Evolutionary conservation across 2,888 invertebrate species (phyloP), one percentile per base, ranked within the genome.

Genomic region (Euphydryas editha): DNA sequence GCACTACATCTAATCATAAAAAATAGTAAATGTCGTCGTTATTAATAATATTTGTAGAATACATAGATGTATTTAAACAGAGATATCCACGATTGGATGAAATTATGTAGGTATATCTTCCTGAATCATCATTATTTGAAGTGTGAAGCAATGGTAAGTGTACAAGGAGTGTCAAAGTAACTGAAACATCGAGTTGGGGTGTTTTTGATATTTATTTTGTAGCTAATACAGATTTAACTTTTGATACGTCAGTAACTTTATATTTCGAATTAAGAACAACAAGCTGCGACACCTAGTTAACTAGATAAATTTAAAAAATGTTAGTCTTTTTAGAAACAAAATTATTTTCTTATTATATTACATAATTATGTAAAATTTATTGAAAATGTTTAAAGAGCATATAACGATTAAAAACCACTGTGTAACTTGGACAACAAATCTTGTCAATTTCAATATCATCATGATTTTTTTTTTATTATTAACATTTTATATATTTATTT

Each of bases 81-180:
- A 83, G 74, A 87, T 78, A 86, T 87, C 86, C 85, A 88, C 79
- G 86, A 86, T 67, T 62, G 86, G 87, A 87, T 84, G 73, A 74
- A 71, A 77, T 75, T 59, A 73, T 79, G 80, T 85, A 88, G 89
- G 88, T 90, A 88, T 82, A 71, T 72, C 77, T 70, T 77, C 87
- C 71, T 81, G 85, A 80, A 81, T 76, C 87, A 79, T 75, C 88
- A 78, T 81, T 80, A 74, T 74, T 73, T 77, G 76, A 82, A 70
- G 59, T 69, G 65, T 65, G 59, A 78, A 79, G 78, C 79, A 77
- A 89, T 76, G 91, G 91, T 91, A 91, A 91, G 91, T 91, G 79
- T 80, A 82, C 57, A 83, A 84, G 90, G 90, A 87, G 90, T 90
- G 90, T 81, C 82, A 84, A 84, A 84, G 79, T 83, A 84, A 83